A percentile compares a stretch with the other conserved stretches of the same genome.
Evolutionary conservation across 1,140 invertebrate genomes (phyloP).

Genomic region (Stegodyphus mimosarum): DNA sequence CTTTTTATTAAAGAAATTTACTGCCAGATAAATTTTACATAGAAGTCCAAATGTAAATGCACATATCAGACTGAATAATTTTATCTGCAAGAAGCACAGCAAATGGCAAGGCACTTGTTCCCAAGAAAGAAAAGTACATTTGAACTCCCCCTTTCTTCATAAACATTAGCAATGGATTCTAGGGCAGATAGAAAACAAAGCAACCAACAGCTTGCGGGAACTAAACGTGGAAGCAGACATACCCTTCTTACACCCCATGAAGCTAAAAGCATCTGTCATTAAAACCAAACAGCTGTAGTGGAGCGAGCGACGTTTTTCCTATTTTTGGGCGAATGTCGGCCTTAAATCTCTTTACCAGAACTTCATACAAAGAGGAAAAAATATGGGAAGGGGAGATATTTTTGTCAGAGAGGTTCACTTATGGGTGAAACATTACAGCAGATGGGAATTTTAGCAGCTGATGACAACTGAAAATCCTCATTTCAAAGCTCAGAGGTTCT

Average conservation of each 20-base stretch:
- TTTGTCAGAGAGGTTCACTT: neutral
- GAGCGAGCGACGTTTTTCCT: neutral
- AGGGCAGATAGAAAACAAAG: too few species aligned
- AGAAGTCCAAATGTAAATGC: too few species aligned
- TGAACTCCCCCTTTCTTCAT: too few species aligned
- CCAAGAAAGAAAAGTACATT: too few species aligned
- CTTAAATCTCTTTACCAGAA: neutral
- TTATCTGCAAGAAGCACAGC: too few species aligned
- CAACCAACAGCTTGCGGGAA: neutral
- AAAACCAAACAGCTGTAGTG: constrained; percentile 30
- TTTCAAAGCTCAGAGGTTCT: too few species aligned
- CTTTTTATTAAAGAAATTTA: too few species aligned
- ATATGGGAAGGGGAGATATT: constrained; percentile 1
- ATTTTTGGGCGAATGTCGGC: neutral
- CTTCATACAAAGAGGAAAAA: neutral
- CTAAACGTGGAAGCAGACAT: constrained; percentile 5
- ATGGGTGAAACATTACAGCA: neutral
- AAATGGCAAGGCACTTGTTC: too few species aligned
- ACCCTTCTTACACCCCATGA: constrained; percentile 1
- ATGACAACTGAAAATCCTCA: neutral
- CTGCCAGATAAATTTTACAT: too few species aligned
- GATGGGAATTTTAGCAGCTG: constrained; percentile 24
- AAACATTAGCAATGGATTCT: too few species aligned
- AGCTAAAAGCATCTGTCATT: constrained; percentile 27
- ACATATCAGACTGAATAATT: too few species aligned